These are phyloP conservation scores for Acanthaster planci DNA, from an alignment of 35 echinoderm and acorn worm genomes.

Conservation along the genomic window DNA sequence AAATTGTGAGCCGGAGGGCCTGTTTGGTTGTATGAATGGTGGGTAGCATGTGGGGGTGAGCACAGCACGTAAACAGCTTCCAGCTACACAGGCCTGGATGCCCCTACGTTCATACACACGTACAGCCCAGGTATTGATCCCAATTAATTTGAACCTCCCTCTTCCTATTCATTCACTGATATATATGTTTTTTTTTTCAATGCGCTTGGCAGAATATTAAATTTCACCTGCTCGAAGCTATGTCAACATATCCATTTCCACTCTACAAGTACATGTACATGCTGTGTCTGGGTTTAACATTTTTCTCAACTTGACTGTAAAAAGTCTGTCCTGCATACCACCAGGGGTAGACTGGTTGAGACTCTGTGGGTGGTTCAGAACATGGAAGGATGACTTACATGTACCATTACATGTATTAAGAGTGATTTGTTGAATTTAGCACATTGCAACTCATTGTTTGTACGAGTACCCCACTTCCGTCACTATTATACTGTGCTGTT, in stretches of 20 bases:
- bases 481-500: too few species aligned
- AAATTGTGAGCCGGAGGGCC: background rate
- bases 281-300: background rate
- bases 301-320: too few species aligned
- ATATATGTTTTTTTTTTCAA: background rate
- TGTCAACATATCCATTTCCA: background rate
- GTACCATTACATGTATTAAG: too few species aligned
- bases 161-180: background rate
- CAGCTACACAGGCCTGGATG: background rate
- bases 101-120: background rate
- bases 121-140: background rate
- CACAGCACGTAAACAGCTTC: background rate
- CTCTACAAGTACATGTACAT: background rate
- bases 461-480: too few species aligned
- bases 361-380: too few species aligned
- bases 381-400: too few species aligned
- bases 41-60: background rate
- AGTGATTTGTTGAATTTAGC: too few species aligned
- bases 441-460: too few species aligned
- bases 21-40: background rate
- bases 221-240: conserved; percentile 3
- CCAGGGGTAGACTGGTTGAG: too few species aligned
- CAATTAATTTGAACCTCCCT: background rate
- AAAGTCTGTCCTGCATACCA: too few species aligned
- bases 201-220: background rate